Conservation (phyloP, 2,888 invertebrate genomes). For the Leucania comma region DNA sequence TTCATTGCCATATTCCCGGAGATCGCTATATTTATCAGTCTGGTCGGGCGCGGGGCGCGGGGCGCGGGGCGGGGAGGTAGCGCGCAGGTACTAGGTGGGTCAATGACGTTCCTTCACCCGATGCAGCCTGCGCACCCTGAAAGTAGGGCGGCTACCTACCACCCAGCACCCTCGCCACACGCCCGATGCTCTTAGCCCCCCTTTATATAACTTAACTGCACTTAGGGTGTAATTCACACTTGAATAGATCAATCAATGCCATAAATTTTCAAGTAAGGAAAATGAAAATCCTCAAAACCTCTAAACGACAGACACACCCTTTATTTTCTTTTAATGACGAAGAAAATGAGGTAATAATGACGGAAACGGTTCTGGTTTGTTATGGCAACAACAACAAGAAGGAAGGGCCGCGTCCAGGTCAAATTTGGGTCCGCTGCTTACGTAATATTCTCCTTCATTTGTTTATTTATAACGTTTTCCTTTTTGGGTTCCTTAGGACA, state of each 20-base stretch:
- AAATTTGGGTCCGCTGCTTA: constrained; percentile 35
- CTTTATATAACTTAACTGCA: constrained; percentile 62
- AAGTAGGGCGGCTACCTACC: constrained; percentile 81
- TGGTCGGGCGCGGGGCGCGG: constrained; percentile 54
- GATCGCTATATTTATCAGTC: constrained; percentile 82
- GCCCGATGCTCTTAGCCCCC: constrained; percentile 66
- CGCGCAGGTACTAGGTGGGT: constrained; percentile 85
- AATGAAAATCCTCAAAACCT: constrained; percentile 1
- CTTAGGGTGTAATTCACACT: constrained; percentile 45
- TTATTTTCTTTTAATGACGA: constrained; percentile 13
- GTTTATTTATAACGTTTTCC: constrained; percentile 54
- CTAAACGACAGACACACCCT: constrained; percentile 1
- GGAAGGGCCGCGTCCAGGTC: constrained; percentile 31
- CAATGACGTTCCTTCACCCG: constrained; percentile 87
- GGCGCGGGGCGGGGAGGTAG: constrained; percentile 59
- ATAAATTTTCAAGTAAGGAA: constrained; percentile 9
- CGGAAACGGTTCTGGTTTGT: constrained; percentile 22
- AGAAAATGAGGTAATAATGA: constrained; percentile 21
- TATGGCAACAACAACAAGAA: constrained; percentile 36
- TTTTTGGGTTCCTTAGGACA: constrained; percentile 20
- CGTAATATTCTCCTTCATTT: constrained; percentile 30
- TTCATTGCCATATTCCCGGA: constrained; percentile 86
- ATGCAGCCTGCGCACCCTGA: constrained; percentile 80
- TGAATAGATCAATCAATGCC: constrained; percentile 43
- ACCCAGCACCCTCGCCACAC: constrained; percentile 58